phyloP scores from a whole-genome alignment of 2,797 vertebrate genomes.

The Accipiter superciliosus region DNA sequence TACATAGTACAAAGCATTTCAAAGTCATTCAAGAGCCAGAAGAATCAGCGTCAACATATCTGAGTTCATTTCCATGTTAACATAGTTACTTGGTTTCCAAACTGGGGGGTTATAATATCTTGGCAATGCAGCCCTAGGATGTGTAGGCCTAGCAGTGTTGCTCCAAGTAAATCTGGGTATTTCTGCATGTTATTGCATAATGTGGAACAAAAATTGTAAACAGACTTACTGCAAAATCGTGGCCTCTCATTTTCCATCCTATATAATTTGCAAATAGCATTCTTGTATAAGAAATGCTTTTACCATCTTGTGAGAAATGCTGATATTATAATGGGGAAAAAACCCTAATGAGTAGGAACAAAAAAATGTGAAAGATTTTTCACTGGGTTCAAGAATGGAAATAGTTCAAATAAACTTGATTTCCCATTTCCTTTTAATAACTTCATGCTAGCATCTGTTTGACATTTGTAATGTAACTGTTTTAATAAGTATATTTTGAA shows the following conservation, averaged over 20 bases:
- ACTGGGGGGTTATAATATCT: not conserved
- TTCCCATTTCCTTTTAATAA: not conserved
- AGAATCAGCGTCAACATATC: not conserved
- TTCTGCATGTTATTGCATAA: not conserved
- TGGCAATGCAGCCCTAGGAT: not conserved
- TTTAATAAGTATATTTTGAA: not conserved
- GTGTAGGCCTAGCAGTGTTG: not conserved
- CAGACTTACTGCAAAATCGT: not conserved
- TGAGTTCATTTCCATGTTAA: not conserved
- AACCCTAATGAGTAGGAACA: not conserved
- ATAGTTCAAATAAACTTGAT: not conserved
- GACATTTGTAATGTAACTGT: not conserved
- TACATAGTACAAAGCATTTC: not conserved
- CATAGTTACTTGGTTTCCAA: not conserved
- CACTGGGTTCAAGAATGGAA: not conserved
- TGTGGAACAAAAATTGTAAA: not conserved
- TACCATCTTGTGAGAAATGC: not conserved
- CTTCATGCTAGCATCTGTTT: not conserved
- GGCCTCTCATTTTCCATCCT: not conserved
- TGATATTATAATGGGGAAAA: not conserved
- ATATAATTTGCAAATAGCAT: not conserved
- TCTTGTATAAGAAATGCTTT: not conserved
- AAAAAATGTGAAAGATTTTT: not conserved
- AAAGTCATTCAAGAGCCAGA: not conserved
- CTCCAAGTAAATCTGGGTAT: not conserved